Evolutionary conservation across 2,888 invertebrate genomes (phyloP), one percentile per base, ranked within the genome.

Genomic region (Oscheius sp.): DNA sequence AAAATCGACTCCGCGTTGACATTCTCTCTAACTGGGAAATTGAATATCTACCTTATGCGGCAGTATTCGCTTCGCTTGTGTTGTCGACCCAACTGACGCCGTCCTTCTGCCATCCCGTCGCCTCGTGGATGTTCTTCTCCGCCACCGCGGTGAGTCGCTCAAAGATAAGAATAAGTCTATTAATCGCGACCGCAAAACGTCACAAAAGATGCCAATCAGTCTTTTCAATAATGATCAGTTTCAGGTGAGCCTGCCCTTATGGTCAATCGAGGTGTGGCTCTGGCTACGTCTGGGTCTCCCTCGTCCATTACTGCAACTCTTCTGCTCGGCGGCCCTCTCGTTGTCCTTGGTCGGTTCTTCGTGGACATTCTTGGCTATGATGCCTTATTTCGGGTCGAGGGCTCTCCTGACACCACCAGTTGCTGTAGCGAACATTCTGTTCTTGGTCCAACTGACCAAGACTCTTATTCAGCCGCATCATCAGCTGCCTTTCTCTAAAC

Each of bases 121-220:
- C 76, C 9, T 75, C 79, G 13, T 81, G 81, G 81, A 64, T 77
- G 18, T 81, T 73, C 46, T 81, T 79, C 63, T 49, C 74, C 2
- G 70, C 73, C 23, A 73, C 72, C 55, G 59, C 63, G 70, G 80
- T 78, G 59, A 56, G 72, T 45, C 43, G 5, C 29, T 18, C n/a
- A 18, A 7, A 23, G 27, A 59, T 29, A 25, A 41, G 27, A 58
- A n/a, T 41, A 12, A n/a, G 16, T 49, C 49, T 49, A 18, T n/a
- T 49, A 49, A 49, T 5, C 35, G 9, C 35, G n/a, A n/a, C n/a
- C n/a, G n/a, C 9, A 45, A 18, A 49, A 21, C 21, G n/a, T 49
- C 49, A 18, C 5, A 49, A 18, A 49, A 49, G 5, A 49, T 21
- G 5, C n/a, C 49, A 49, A 18, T 3, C 49, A 13, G 16, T 49